A percentile compares a stretch with the other conserved stretches of the same genome.
phyloP scores from a whole-genome alignment of 2,888 invertebrate genomes.

The Phragmatobia fuliginosa region DNA sequence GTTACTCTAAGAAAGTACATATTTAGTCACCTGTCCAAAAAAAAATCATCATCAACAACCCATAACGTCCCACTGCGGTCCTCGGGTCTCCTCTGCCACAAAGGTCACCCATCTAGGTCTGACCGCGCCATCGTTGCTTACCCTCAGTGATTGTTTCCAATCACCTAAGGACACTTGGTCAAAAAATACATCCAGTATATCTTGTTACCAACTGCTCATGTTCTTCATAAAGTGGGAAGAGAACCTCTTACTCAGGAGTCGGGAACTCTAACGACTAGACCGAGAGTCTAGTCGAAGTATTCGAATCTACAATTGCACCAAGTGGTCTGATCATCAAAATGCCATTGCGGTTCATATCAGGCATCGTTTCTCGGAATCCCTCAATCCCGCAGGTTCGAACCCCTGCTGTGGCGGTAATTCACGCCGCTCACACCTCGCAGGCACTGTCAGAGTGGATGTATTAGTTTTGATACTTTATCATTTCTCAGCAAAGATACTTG shows the following conservation, averaged over 20 bases:
- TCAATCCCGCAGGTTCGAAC: slow-evolving; percentile 44
- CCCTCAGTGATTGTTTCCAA: too few species aligned
- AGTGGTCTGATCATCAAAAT: slow-evolving; percentile 43
- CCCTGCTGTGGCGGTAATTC: slow-evolving; percentile 82
- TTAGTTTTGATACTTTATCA: slow-evolving; percentile 36
- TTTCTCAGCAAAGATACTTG: not conserved
- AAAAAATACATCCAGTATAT: too few species aligned
- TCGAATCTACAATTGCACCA: slow-evolving; percentile 14
- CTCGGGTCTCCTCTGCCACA: too few species aligned
- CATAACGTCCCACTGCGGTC: too few species aligned
- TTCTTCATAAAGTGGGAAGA: not conserved
- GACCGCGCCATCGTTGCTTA: too few species aligned
- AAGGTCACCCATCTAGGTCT: too few species aligned
- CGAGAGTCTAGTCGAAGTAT: not conserved
- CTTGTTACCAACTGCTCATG: not conserved
- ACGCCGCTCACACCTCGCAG: slow-evolving; percentile 79
- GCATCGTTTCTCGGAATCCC: slow-evolving; percentile 56
- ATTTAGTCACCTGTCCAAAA: too few species aligned
- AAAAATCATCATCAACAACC: too few species aligned
- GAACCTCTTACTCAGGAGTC: not conserved
- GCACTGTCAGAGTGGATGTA: slow-evolving; percentile 44
- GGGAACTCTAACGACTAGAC: not conserved
- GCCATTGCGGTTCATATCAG: slow-evolving; percentile 52
- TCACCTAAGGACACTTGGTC: too few species aligned
- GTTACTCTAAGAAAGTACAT: too few species aligned